Base-by-base conservation (phyloP, 2,113 vertebrate genomes). In the Balaeniceps rex region DNA sequence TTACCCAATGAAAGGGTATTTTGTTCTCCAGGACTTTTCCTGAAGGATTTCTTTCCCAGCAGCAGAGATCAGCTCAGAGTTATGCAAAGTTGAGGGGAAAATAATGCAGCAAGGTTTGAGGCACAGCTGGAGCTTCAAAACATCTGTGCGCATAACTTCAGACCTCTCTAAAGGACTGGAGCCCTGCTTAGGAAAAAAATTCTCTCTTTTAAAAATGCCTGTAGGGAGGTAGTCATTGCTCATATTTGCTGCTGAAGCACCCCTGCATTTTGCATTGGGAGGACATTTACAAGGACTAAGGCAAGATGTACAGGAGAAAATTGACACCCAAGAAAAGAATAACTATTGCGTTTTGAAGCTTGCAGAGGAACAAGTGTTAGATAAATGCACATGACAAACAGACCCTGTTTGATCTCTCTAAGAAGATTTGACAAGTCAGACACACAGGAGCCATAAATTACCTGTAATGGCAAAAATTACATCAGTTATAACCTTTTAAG, bases 401-500 rank as follows among this genome's bases (percentile, higher is more conserved):
- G 91, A 63, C 64, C 36, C 46, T 49, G 51, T 97, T 97, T 97
- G 94, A 96, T 98, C 86, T 92, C 91, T 83, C n/a, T 98, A 89
- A 97, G 93, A 96, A 95, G 91, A 74, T 96, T 95, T 95, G 94
- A 93, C 95, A 97, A 97, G 93, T 88, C 86, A 97, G 78, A 97
- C 89, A 93, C 81, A 94, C 61, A 94, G 96, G 92, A 97, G 91
- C 94, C 93, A 94, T 95, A 96, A 94, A 97, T 97, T 97, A 96
- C 93, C 94, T 92, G 93, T 95, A 97, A 97, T 96, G 83, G 94
- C 87, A 95, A 92, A 96, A 97, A 97, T 96, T 96, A 96, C 95
- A 92, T 97, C 93, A 95, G 93, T 96, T 97, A 94, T 91, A 96
- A 95, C 93, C 94, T 96, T 97, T 97, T 93, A 97, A 97, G 94